Evolutionary conservation across 2,113 vertebrate genomes (phyloP), one percentile per base, ranked within the genome.

Genomic region (Lontra canadensis): DNA sequence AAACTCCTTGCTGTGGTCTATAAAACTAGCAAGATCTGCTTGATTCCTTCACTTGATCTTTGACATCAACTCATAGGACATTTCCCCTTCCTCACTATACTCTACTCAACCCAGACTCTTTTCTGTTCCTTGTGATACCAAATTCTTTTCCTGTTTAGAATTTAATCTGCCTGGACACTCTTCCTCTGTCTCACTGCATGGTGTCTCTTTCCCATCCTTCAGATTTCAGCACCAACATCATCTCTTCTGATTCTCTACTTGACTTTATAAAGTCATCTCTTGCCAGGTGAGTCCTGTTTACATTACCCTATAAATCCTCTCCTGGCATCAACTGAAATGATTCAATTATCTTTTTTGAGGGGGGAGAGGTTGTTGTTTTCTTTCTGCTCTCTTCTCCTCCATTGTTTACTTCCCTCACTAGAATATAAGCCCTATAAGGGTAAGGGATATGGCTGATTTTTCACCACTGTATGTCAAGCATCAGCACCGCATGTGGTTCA

Each of bases 41-140:
- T 3, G 0, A 15, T 73, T 90, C 26, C 17, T 82, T 93, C 36
- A 88, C 29, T 63, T 90, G 59, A 95, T 18, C 52, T 97, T 92
- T n/a, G 25, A 10, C 25, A 87, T 26, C 13, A 25, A 11, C 83
- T 76, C 26, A 29, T 39, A 42, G n/a, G 49, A 8, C 34, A 13
- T 20, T 94, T 39, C 18, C 21, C 3, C 34, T 90, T 49, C 52
- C 47, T 78, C 0, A 29, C 8, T 25, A 47, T 47, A 69, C 14
- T 87, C 78, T 83, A 23, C 23, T 69, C 17, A 21, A 13, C 7
- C 12, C 57, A 69, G 23, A 5, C 39, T 79, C 29, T 49, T 82
- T 71, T 61, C 47, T 83, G 39, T 63, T 76, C 23, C 15, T 94
- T 23, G 52, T 84, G 73, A 52, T 67, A 11, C 6, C n/a, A 44